These are phyloP conservation scores for Cyprinus carpio DNA, from an alignment of 2,113 vertebrate species.

Conservation along the genomic window DNA sequence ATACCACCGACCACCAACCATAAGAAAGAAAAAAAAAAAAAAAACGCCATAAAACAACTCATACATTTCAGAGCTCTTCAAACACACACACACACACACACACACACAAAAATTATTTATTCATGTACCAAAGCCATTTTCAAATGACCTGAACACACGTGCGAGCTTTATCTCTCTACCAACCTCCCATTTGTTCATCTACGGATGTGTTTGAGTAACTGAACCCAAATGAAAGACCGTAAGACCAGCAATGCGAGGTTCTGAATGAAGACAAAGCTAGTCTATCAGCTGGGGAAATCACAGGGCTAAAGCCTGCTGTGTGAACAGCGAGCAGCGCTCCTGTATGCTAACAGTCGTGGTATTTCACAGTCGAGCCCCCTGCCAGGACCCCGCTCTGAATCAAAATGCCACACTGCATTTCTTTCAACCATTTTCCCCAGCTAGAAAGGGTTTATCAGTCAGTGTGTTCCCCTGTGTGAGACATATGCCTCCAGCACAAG, in stretches of 20 bases:
- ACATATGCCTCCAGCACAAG: conserved; percentile 14
- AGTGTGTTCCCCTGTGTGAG: background rate
- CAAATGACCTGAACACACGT: background rate
- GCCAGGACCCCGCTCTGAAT: conserved; percentile 30
- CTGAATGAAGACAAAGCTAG: conserved; percentile 29
- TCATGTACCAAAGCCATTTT: background rate
- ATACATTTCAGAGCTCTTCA: background rate
- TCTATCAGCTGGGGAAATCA: conserved; percentile 38
- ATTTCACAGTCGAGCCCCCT: conserved; percentile 23
- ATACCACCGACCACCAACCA: no score
- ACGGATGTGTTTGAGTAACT: background rate
- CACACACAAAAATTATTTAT: no score
- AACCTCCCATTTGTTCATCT: no score
- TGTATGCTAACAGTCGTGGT: conserved; percentile 2
- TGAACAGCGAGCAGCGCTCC: conserved; percentile 10
- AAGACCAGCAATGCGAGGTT: background rate
- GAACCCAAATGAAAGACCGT: background rate
- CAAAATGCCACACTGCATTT: conserved; percentile 33
- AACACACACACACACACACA: background rate
- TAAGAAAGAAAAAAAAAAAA: background rate
- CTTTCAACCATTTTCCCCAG: background rate
- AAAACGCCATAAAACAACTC: background rate
- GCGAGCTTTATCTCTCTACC: background rate
- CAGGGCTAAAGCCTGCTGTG: background rate
- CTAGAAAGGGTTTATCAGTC: conserved; percentile 35